These are phyloP conservation scores for Dendrocopos noguchii DNA, from an alignment of 2,113 vertebrate genomes.

Conservation along the genomic window DNA sequence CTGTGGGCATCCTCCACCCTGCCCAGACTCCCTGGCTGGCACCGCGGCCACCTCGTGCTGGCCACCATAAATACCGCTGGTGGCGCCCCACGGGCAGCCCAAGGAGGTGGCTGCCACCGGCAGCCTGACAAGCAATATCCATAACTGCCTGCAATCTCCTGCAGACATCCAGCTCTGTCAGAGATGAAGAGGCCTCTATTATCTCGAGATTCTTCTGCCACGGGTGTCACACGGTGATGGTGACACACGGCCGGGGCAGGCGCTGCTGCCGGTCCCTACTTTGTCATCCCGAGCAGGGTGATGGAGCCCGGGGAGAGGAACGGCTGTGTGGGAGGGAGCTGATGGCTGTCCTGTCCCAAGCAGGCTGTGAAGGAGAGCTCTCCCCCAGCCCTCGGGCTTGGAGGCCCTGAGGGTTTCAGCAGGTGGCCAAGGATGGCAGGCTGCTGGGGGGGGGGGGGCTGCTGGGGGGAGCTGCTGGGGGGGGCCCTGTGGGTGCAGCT, in stretches of 20 bases:
- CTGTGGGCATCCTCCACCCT: fast-evolving
- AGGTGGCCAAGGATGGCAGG: fast-evolving
- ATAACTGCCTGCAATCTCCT: conserved; percentile 63
- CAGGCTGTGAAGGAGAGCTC: background rate
- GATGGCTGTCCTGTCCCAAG: background rate
- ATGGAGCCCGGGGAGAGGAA: fast-evolving
- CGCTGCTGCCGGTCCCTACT: background rate
- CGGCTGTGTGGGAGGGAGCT: fast-evolving
- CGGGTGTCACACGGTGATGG: conserved; percentile 25
- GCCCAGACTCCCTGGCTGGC: fast-evolving
- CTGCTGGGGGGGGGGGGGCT: background rate
- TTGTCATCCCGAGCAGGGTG: background rate
- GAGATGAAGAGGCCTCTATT: conserved; percentile 57
- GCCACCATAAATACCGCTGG: background rate
- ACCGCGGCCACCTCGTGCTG: background rate
- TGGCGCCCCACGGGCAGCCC: conserved; percentile 5
- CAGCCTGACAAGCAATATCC: conserved; percentile 65
- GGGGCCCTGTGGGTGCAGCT: background rate
- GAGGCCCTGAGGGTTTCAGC: background rate
- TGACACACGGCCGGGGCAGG: conserved; percentile 27
- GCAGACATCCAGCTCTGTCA: conserved; percentile 28
- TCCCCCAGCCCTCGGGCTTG: background rate
- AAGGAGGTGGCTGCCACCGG: conserved; percentile 57
- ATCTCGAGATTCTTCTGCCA: conserved; percentile 48
- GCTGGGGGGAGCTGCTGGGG: background rate